These are phyloP conservation scores for Erpobdella octoculata DNA, from an alignment of 2,888 invertebrate genomes.

Conservation along the genomic window DNA sequence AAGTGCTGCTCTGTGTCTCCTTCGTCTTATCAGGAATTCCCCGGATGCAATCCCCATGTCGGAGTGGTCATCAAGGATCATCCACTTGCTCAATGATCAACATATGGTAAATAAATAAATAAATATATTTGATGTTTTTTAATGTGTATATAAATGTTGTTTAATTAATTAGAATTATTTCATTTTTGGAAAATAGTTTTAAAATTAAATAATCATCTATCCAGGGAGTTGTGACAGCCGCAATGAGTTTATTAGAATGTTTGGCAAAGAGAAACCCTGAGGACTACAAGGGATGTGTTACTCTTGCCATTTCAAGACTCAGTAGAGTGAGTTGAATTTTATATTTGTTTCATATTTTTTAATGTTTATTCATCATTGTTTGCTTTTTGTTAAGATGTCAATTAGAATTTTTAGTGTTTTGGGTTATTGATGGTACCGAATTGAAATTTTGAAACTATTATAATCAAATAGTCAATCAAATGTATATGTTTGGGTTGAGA, in stretches of 20 bases:
- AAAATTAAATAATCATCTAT: too few species aligned
- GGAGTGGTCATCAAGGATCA: constrained; percentile 97
- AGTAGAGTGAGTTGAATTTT: constrained; percentile 62
- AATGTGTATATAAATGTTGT: background rate
- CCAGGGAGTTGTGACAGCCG: constrained; percentile 93
- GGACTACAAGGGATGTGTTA: constrained; percentile 97
- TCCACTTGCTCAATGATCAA: constrained; percentile 94
- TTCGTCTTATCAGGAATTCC: constrained; percentile 84
- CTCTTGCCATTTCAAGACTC: constrained; percentile 88
- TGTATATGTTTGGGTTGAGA: background rate
- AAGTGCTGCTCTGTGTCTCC: constrained; percentile 90
- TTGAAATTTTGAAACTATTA: too few species aligned
- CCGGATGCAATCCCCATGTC: constrained; percentile 86
- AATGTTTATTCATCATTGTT: background rate
- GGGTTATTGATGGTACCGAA: too few species aligned
- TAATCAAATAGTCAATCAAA: background rate
- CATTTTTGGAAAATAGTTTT: too few species aligned
- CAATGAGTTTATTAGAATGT: constrained; percentile 92
- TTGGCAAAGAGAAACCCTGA: constrained; percentile 97
- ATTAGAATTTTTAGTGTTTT: too few species aligned
- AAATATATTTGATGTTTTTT: constrained; percentile 1
- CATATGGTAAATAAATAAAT: constrained; percentile 63
- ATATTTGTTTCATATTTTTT: background rate
- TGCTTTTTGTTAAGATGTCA: too few species aligned
- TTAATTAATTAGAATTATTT: background rate